Percentiles rank a stretch among this genome's conserved stretches.
Conservation (phyloP, 2,888 invertebrate species). For the Trichopria drosophilae region DNA sequence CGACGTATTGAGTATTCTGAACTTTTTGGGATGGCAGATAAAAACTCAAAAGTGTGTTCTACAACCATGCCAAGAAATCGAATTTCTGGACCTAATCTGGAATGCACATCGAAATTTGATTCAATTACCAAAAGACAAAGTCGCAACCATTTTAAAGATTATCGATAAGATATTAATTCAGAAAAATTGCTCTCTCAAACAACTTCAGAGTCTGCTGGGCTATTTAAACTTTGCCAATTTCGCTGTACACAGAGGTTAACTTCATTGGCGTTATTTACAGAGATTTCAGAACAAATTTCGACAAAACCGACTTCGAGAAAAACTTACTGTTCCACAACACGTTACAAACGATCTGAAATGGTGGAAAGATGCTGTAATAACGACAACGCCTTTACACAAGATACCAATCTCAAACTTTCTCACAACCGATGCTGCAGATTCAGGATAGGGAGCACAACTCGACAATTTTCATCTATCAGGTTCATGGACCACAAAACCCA, state of each 20-base stretch:
- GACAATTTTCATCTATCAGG: conserved; percentile 15
- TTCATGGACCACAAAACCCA: conserved; percentile 1
- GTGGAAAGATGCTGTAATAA: conserved; percentile 22
- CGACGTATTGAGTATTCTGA: conserved; percentile 16
- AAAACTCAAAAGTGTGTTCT: conserved; percentile 28
- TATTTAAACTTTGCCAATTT: conserved; percentile 35
- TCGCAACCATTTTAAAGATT: too few species aligned
- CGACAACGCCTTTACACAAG: conserved; percentile 26
- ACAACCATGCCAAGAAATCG: conserved; percentile 26
- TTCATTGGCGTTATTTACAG: conserved; percentile 35
- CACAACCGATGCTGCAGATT: conserved; percentile 26
- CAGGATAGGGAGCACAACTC: conserved; percentile 24
- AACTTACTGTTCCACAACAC: conserved; percentile 3
- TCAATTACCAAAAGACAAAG: conserved; percentile 13
- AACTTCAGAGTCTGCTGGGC: conserved; percentile 30
- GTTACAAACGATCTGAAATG: conserved; percentile 26
- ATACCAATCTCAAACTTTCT: conserved; percentile 12
- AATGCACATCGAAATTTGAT: conserved; percentile 21
- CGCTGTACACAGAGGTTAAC: conserved; percentile 30
- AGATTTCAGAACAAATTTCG: conserved; percentile 22
- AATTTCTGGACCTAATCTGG: conserved; percentile 30
- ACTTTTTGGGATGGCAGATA: conserved; percentile 25
- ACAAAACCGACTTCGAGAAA: conserved; percentile 24
- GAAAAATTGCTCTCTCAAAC: conserved; percentile 23
- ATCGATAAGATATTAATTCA: too few species aligned